Base-by-base conservation (phyloP, 2,888 invertebrate genomes). In the Gasteruption jaculator region DNA sequence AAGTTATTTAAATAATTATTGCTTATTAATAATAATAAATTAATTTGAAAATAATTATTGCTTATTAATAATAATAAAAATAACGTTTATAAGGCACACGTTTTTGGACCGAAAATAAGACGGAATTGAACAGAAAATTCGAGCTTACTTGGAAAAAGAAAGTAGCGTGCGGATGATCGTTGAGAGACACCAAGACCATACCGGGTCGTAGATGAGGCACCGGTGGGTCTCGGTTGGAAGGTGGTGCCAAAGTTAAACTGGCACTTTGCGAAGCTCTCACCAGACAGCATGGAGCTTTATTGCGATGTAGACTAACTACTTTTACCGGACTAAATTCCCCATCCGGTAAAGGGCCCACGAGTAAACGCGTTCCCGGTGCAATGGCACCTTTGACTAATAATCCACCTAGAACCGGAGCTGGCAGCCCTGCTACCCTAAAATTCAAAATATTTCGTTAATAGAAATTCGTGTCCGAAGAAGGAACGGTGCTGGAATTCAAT, bases 181-280 rank as follows among this genome's bases (percentile, higher is more conserved):
- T 71, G 1, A 76, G 67, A 16, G 78, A 76, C 10, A 89, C 74
- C 27, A 94, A 73, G 24, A 92, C 89, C 91, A 92, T 91, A 19
- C 94, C 93, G 58, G 87, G 83, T 15, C 87, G 73, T 1, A 88
- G 71, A 33, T 77, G 75, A 0, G 83, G 79, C 31, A 73, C 54
- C 24, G 72, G 69, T 10, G 68, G 66, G 21, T 64, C 65, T 29
- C 59, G 56, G 32, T 68, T 65, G 3, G 77, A 71, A 10, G 72
- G 67, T n/a, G 76, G 77, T 54, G 79, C 79, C 4, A 93, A 71
- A 16, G 86, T 85, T 26, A 92, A 71, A 3, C 91, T 88, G 0
- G 94, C 93, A 53, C 91, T 88, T 69, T 95, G 93, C 0, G 92
- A 91, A 0, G 92, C 92, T 46, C 87, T 79, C 3, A 94, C 95